A percentile compares a stretch with the other conserved stretches of the same genome.
phyloP scores from a whole-genome alignment of 2,113 vertebrate species.

The Toxostoma redivivum region DNA sequence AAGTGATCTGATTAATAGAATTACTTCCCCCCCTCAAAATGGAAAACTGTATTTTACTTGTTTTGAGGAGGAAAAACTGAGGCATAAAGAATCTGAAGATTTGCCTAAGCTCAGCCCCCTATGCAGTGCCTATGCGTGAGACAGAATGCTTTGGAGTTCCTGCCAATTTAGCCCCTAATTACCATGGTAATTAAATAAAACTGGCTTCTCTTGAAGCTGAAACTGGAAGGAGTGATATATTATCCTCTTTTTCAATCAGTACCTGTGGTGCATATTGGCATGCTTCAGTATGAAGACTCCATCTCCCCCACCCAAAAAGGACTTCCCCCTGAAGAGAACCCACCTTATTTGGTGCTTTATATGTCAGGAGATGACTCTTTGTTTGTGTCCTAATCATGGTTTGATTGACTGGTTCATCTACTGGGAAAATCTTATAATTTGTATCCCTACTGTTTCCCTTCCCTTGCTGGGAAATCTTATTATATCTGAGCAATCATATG shows the following conservation, averaged over 20 bases:
- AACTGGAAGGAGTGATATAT: neutral
- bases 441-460: neutral
- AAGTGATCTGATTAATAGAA: neutral
- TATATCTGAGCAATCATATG: neutral
- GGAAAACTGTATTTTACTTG: neutral
- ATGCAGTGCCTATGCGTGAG: neutral
- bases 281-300: neutral
- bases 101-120: neutral
- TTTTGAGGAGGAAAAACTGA: neutral
- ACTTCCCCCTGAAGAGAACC: neutral
- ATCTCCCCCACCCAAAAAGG: neutral
- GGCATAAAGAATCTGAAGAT: neutral
- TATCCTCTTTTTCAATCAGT: neutral
- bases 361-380: neutral
- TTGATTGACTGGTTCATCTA: neutral
- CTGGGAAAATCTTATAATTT: neutral
- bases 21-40: neutral
- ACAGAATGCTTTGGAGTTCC: neutral
- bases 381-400: neutral
- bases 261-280: neutral
- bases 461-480: neutral
- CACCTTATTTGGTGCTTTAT: neutral
- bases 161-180: neutral
- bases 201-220: neutral
- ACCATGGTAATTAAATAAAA: neutral